Conservation (phyloP, 2,113 vertebrate genomes). For the Gorilla gorilla region DNA sequence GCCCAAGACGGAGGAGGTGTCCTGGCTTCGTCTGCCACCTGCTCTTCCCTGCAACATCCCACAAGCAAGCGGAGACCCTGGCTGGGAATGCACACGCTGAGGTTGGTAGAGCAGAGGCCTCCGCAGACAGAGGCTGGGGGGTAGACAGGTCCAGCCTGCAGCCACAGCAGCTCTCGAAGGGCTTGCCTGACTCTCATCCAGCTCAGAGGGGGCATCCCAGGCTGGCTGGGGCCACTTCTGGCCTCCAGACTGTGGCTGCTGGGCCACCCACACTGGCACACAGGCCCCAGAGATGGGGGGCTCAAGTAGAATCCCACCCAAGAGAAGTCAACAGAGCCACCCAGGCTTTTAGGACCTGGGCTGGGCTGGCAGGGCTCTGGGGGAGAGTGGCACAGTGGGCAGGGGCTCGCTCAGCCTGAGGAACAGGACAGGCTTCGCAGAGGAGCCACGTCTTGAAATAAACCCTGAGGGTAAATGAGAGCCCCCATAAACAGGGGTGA, state of each 20-base stretch:
- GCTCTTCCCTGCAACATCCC: neutral
- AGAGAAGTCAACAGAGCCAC: neutral
- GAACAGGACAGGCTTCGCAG: neutral
- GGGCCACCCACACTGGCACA: neutral
- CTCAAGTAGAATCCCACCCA: neutral
- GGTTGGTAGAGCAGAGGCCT: neutral
- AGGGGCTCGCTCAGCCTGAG: neutral
- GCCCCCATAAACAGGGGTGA: accelerated
- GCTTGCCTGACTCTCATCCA: neutral
- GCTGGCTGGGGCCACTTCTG: neutral
- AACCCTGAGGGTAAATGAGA: neutral
- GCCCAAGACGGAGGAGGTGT: accelerated
- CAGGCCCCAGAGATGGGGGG: accelerated
- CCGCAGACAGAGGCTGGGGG: too few relatives aligned
- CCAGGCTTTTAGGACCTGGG: neutral
- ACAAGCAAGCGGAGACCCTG: accelerated
- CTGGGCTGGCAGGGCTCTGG: accelerated
- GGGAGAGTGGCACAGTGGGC: accelerated
- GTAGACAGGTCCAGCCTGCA: neutral
- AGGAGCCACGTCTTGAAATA: neutral
- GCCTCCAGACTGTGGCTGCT: neutral
- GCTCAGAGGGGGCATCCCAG: neutral
- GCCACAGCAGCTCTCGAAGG: neutral
- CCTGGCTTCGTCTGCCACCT: neutral
- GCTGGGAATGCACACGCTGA: accelerated